Evolutionary conservation across 2,888 invertebrate species (phyloP), one percentile per base, ranked within the genome.

Genomic region (Bedellia somnulentella): DNA sequence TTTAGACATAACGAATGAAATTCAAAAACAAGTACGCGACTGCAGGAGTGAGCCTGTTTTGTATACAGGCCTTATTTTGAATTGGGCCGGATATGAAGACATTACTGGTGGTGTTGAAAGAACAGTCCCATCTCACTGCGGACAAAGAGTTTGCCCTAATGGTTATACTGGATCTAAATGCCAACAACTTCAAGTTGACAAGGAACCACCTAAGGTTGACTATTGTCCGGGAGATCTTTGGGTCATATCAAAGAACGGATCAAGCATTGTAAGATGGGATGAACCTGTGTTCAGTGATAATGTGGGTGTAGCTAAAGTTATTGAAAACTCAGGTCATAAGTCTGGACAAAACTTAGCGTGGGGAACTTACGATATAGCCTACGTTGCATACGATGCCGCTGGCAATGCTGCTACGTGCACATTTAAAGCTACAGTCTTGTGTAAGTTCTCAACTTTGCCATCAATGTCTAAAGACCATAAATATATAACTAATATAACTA

Each of bases 31-130:
- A 81, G 93, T 93, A 1, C 81, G 93, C 15, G 93, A 93, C 47
- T 95, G 94, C 51, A 83, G 93, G 46, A 92, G 91, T 3, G 93
- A 94, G 46, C 93, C 94, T 1, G 93, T 94, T 1, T 76, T 95
- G 3, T 93, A 92, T 59, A 83, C 84, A 45, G 89, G 87, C 3
- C 71, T 97, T 4, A 83, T 92, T 3, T 75, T 95, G 0, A 93
- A 93, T 14, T 97, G 96, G 93, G 87, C 92, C 17, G 95, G 94
- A 13, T 97, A 94, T 54, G 93, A 95, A 55, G 86, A 89, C 39
- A 85, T 89, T 2, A 66, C 83, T 14, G 94, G 94, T 31, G 93
- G 93, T 16, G 93, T 94, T 10, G 94, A 94, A 63, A 80, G 93
- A 49, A 85, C 89, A 16, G 93, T 92, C 3, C 94, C 94, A 9